Percentiles rank a stretch among this genome's conserved stretches.
phyloP scores from a whole-genome alignment of 2,888 invertebrate genomes.

The Rhopalosiphum nymphaeae region DNA sequence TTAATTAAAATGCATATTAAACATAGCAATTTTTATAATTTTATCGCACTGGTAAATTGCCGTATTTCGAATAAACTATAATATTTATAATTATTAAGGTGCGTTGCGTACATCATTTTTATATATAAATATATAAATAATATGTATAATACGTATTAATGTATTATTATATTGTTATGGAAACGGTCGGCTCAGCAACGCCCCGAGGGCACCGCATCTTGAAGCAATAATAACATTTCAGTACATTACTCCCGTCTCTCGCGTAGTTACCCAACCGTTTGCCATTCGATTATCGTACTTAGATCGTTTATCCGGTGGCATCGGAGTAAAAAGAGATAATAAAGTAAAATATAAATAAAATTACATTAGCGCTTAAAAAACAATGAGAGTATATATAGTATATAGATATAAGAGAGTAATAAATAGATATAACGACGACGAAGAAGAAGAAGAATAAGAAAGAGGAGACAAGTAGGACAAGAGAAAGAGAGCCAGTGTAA shows the following conservation, averaged over 20 bases:
- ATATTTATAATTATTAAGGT: not conserved
- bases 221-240: slow-evolving; percentile 50
- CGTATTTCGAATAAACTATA: not conserved
- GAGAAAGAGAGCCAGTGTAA: not conserved
- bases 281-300: slow-evolving; percentile 64
- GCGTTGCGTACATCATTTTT: not conserved
- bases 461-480: not conserved
- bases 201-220: slow-evolving; percentile 40
- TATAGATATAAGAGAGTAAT: not conserved
- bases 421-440: slow-evolving; percentile 18
- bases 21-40: not conserved
- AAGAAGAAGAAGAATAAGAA: not conserved
- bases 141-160: not conserved
- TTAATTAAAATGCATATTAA: not conserved
- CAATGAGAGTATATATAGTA: not conserved
- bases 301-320: slow-evolving; percentile 23
- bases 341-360: slow-evolving; percentile 52
- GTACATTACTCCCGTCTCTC: slow-evolving; percentile 59
- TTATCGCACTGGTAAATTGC: too few relatives aligned
- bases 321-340: slow-evolving; percentile 33
- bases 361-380: slow-evolving; percentile 62
- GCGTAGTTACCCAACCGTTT: slow-evolving; percentile 56
- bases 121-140: not conserved
- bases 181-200: slow-evolving; percentile 45
- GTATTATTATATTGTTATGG: slow-evolving; percentile 49